Conservation (phyloP, 2,797 vertebrate genomes). For the Capromys pilorides region DNA sequence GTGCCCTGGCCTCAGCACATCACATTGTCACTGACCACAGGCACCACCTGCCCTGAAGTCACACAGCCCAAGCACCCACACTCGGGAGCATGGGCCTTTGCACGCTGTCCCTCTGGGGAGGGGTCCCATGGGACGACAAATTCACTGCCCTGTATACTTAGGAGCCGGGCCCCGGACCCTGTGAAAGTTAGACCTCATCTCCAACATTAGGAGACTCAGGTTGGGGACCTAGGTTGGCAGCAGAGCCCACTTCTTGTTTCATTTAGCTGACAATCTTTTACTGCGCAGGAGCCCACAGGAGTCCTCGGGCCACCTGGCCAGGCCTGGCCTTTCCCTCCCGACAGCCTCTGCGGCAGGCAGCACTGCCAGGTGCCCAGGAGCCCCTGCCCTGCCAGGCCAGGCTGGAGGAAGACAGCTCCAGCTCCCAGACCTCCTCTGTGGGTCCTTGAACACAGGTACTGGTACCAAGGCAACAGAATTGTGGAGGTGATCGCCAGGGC, state of each 20-base stretch:
- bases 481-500: not conserved
- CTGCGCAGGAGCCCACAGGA: conserved; percentile 51
- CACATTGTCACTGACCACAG: not conserved
- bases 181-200: not conserved
- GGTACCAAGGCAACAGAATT: not conserved
- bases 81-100: not conserved
- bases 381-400: not conserved
- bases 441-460: not conserved
- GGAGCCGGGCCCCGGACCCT: not conserved
- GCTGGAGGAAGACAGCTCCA: too few relatives aligned
- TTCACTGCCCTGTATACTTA: fast-evolving
- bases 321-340: not conserved
- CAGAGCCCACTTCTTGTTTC: conserved; percentile 67
- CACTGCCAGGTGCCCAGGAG: not conserved
- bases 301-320: fast-evolving
- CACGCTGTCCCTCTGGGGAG: too few relatives aligned
- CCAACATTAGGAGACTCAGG: not conserved
- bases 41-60: not conserved
- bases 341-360: fast-evolving
- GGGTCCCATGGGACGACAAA: fast-evolving
- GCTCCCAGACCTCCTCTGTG: too few relatives aligned
- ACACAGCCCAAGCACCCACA: not conserved
- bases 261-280: conserved; percentile 82
- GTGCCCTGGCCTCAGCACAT: not conserved
- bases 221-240: not conserved